Base-by-base conservation (phyloP, 1,140 invertebrate genomes). In the Galendromus occidentalis region DNA sequence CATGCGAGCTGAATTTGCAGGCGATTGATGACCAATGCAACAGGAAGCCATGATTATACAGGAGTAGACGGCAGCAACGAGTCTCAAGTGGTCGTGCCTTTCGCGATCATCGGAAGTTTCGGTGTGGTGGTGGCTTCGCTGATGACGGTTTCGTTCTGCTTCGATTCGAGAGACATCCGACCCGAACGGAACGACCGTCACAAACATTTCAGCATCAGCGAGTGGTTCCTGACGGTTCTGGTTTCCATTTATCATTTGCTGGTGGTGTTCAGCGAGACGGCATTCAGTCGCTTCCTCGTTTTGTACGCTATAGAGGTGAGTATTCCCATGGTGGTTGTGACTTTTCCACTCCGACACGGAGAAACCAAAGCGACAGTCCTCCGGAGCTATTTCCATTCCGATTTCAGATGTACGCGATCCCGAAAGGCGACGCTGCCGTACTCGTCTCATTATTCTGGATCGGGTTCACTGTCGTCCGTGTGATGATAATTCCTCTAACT, bases 271-370 rank as follows among this genome's bases (percentile, higher is more conserved):
- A 29, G 14, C 25, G 51, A 59, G 25, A 59, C 51, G 25, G 51
- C 51, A 17, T 59, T 59, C 51, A 59, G 51, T 4, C 51, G 51
- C n/a, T 59, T 59, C 22, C 51, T 59, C 22, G 51, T 59, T 4
- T 20, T 59, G 4, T 59, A 20, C 51, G 51, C 20, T 6, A 33
- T 59, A 29, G 25, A 59, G 51, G 51, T 59, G 33, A 17, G 17
- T 59, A 39, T 6, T 4, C 33, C 9, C 33, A 9, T 39, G 9
- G 4, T 9, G 33, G 33, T 39, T 39, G 33, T 39, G 4, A 4
- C 33, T 39, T 9, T 9, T 39, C 4, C 9, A 9, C 33, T 9
- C 33, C 9, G 33, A 39, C 4, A 39, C 4, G 33, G 4, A 9
- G 33, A 39, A 4, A 6, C 33, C 33, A 4, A 39, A 39, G 9